Evolutionary conservation across 1,140 invertebrate species (phyloP), one percentile per base, ranked within the genome.

Genomic region (Colletes latitarsis): DNA sequence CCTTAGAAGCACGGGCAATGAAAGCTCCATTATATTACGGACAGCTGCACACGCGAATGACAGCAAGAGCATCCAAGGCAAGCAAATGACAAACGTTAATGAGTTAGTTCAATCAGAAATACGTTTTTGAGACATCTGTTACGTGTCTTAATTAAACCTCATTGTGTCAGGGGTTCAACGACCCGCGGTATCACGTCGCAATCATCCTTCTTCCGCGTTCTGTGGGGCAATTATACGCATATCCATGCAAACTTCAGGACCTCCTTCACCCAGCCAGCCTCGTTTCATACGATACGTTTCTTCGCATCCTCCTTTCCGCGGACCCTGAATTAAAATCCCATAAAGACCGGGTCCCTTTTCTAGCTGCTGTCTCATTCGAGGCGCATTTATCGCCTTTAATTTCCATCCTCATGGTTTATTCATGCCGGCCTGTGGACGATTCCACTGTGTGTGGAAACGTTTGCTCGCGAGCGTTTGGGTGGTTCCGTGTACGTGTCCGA

Each of bases 301-400:
- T 82, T 57, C 57, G 77, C 55, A 64, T 39, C 66, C 72, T 43
- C 46, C 75, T 82, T 77, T 71, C 57, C 74, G 63, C 71, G 82
- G 67, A 58, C 74, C 81, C 75, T 90, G 90, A 89, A 91, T 92
- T 90, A 92, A 92, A 91, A 91, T 91, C 88, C 83, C 88, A 91
- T 91, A 90, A 92, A 92, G 82, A 60, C 79, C 83, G 77, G 75
- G 84, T 90, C 81, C 72, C 82, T 90, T 89, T 89, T 82, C 85
- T 83, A 80, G 83, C 80, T 64, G 75, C 86, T 87, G 85, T 87
- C 86, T 88, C 90, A 90, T 91, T 91, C 87, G 81, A 79, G 68
- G 80, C 85, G 83, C 91, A 91, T 91, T 91, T 91, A 92, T 92
- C 90, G 90, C 91, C 90, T 92, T 91, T 92, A 92, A 92, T 92